Evolutionary conservation across 2,888 invertebrate species (phyloP).

Genomic region (Drosophila fungiperda): DNA sequence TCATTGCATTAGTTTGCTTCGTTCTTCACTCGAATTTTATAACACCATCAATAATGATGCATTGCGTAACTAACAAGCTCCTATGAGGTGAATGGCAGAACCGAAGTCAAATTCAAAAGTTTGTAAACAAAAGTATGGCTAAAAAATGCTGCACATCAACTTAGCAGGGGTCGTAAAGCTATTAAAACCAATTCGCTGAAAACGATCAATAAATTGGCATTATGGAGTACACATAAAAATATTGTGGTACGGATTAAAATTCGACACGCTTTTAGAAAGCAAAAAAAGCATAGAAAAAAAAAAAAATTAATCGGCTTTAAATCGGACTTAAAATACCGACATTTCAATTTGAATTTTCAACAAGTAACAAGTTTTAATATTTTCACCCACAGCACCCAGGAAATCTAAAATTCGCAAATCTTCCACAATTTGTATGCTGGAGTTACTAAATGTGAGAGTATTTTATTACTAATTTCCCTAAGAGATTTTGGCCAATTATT

Average conservation of each 20-base stretch:
- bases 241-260: neutral
- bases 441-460: too few relatives aligned
- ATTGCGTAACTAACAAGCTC: neutral
- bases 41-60: neutral
- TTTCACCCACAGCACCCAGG: too few relatives aligned
- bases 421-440: too few relatives aligned
- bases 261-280: neutral
- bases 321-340: too few relatives aligned
- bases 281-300: neutral
- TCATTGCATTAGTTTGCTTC: neutral
- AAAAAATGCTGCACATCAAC: neutral
- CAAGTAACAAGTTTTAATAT: too few relatives aligned
- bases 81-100: neutral
- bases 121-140: neutral
- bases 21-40: neutral
- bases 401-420: too few relatives aligned
- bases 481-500: too few relatives aligned
- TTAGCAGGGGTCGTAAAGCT: neutral
- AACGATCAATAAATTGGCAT: slow-evolving; percentile 1
- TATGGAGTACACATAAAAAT: neutral
- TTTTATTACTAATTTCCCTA: too few relatives aligned
- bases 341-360: too few relatives aligned
- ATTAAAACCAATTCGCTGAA: neutral
- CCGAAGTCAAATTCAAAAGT: neutral
- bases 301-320: too few relatives aligned